Conservation (phyloP, 2,888 invertebrate genomes). For the Torymus auratus region DNA sequence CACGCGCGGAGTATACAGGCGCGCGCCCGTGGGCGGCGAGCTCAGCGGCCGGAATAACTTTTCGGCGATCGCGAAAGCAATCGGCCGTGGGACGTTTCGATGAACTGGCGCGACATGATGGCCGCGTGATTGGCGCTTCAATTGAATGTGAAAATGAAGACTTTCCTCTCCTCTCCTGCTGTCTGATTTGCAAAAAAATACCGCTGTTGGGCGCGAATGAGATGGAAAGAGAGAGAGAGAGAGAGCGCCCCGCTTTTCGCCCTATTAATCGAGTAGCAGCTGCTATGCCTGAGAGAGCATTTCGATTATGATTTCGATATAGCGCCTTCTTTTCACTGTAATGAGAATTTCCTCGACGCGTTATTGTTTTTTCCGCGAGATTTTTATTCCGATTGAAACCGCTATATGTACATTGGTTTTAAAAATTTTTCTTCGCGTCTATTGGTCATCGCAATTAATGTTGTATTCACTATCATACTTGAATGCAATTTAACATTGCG, state of each 20-base stretch:
- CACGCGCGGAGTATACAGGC: neutral
- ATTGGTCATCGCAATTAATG: no score
- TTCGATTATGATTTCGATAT: constrained; percentile 21
- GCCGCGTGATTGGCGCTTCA: constrained; percentile 58
- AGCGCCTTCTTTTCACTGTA: neutral
- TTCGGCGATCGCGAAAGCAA: constrained; percentile 51
- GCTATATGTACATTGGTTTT: no score
- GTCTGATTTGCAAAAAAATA: constrained; percentile 30
- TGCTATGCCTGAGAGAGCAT: neutral
- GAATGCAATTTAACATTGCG: no score
- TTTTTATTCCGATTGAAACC: no score
- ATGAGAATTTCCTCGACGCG: neutral
- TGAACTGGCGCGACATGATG: constrained; percentile 44
- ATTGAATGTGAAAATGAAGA: constrained; percentile 58
- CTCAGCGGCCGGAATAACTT: constrained; percentile 45
- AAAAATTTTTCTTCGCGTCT: no score
- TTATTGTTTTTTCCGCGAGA: neutral
- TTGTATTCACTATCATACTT: no score
- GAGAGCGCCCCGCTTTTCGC: constrained; percentile 9
- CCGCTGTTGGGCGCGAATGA: neutral
- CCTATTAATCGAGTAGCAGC: constrained; percentile 14
- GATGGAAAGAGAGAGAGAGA: neutral
- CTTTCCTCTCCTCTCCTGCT: constrained; percentile 17
- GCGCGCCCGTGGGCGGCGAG: neutral
- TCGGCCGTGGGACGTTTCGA: constrained; percentile 45